phyloP scores from a whole-genome alignment of 2,888 invertebrate genomes.

The Xylota segnis region DNA sequence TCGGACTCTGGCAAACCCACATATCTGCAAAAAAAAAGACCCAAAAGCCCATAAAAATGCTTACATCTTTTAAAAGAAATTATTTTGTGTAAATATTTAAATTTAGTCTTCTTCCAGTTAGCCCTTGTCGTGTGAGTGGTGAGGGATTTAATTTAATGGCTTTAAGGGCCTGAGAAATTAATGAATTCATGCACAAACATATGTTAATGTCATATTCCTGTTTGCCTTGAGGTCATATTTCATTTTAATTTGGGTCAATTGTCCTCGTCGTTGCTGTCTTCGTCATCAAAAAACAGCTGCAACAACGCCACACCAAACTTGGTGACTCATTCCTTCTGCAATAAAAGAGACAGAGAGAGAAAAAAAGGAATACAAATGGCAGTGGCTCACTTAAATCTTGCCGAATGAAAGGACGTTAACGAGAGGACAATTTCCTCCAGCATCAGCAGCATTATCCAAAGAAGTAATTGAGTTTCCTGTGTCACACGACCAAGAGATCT shows the following conservation, averaged over 20 bases:
- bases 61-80: slow-evolving; percentile 9
- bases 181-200: slow-evolving; percentile 51
- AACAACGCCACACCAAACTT: not conserved
- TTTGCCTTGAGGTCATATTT: slow-evolving; percentile 53
- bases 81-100: slow-evolving; percentile 14
- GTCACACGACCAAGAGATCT: slow-evolving; percentile 43
- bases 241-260: slow-evolving; percentile 64
- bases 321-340: slow-evolving; percentile 49
- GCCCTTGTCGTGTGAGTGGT: not conserved
- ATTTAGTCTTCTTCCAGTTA: not conserved
- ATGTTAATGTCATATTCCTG: slow-evolving; percentile 20
- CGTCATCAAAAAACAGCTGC: slow-evolving; percentile 48
- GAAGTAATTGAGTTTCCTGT: slow-evolving; percentile 68
- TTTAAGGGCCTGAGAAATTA: slow-evolving; percentile 22
- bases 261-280: slow-evolving; percentile 35
- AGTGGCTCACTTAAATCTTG: slow-evolving; percentile 32
- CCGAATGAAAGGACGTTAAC: slow-evolving; percentile 51
- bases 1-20: not conserved
- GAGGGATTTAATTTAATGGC: not conserved
- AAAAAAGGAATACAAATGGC: not conserved
- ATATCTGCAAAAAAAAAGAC: not conserved
- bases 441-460: slow-evolving; percentile 30
- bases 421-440: slow-evolving; percentile 47
- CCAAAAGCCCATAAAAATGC: slow-evolving; percentile 25
- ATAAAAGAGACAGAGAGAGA: slow-evolving; percentile 8